A percentile compares a stretch with the other conserved stretches of the same genome.
Conservation (phyloP, 1,140 invertebrate species). For the Drosophila kurseongensis region DNA sequence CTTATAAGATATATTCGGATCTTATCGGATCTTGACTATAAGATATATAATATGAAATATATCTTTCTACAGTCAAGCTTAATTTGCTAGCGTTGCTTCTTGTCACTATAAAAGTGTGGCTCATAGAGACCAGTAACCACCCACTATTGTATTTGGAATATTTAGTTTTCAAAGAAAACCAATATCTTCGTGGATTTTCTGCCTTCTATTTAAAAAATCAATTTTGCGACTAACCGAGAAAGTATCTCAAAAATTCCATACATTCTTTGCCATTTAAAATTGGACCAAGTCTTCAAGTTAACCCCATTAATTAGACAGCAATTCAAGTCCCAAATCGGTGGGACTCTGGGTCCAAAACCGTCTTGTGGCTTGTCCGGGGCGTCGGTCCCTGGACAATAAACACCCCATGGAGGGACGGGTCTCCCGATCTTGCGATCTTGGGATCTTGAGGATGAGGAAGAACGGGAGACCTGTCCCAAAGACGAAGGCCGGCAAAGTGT, state of each 20-base stretch:
- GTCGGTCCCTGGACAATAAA: background rate
- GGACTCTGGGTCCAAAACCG: background rate
- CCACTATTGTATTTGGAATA: background rate
- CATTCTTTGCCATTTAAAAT: slow-evolving; percentile 5
- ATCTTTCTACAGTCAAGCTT: too few relatives aligned
- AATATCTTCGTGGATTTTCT: background rate
- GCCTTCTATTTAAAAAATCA: too few relatives aligned
- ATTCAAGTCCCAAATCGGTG: slow-evolving; percentile 1
- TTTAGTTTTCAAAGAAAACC: too few relatives aligned
- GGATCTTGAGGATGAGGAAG: background rate
- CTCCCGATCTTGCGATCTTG: background rate
- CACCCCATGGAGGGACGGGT: slow-evolving; percentile 9
- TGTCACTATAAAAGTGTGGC: too few relatives aligned
- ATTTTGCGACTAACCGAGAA: too few relatives aligned
- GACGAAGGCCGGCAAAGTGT: slow-evolving; percentile 55
- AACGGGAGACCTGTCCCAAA: slow-evolving; percentile 27
- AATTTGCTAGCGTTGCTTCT: too few relatives aligned
- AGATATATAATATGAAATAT: too few relatives aligned
- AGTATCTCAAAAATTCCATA: background rate
- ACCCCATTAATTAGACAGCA: slow-evolving; percentile 20
- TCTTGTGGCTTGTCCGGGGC: slow-evolving; percentile 16
- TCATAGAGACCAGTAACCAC: too few relatives aligned
- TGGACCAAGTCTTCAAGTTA: slow-evolving; percentile 5
- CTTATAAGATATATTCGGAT: too few relatives aligned
- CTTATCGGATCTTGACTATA: too few relatives aligned